Evolutionary conservation across 1,140 invertebrate species (phyloP), one percentile per base, ranked within the genome.

Genomic region (Amyelois transitella): DNA sequence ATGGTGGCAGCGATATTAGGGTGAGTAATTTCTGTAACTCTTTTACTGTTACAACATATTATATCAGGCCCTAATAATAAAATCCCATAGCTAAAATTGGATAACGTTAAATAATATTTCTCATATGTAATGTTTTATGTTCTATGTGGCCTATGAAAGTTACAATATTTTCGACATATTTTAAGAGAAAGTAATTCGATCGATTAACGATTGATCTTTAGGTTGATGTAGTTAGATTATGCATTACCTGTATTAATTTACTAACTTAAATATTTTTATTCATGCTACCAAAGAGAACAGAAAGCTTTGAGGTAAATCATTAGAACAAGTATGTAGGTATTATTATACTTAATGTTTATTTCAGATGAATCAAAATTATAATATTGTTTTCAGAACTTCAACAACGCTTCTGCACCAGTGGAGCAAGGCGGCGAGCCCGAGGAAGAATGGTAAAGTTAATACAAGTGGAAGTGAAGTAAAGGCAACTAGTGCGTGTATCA

Each of bases 1-100:
- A 88, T 55, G 88, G 88, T 4, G 86, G 86, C 60, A 86, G 86
- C 47, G 86, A 89, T 69, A 75, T 89, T 50, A 70, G 88, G 62
- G 88, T 88, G 51, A 77, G 84, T 25, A 47, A 19, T n/a, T n/a
- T n/a, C n/a, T n/a, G n/a, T n/a, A n/a, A n/a, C n/a, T n/a, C n/a
- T n/a, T n/a, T n/a, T n/a, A n/a, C n/a, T n/a, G n/a, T n/a, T n/a
- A n/a, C n/a, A n/a, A n/a, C n/a, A n/a, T n/a, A n/a, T n/a, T n/a
- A n/a, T n/a, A n/a, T n/a, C n/a, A n/a, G n/a, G n/a, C n/a, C n/a
- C n/a, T n/a, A n/a, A n/a, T n/a, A n/a, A n/a, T n/a, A n/a, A n/a
- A n/a, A n/a, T n/a, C n/a, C n/a, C n/a, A n/a, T n/a, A n/a, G n/a
- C n/a, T n/a, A n/a, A n/a, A n/a, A n/a, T n/a, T n/a, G n/a, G n/a